phyloP scores from a whole-genome alignment of 2,888 invertebrate species.

The Camponotus fellah region DNA sequence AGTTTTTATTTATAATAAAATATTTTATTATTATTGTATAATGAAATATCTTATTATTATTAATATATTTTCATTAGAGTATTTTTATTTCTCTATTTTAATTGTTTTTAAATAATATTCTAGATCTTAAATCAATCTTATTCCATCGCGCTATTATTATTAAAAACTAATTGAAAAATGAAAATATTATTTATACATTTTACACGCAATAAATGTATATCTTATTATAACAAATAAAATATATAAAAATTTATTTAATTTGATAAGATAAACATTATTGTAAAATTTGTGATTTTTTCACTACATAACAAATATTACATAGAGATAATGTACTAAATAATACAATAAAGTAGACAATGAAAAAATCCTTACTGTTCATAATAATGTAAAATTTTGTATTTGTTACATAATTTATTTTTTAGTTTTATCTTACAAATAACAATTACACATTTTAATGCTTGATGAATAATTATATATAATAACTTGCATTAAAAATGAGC shows the following conservation, averaged over 20 bases:
- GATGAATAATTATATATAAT: too few relatives aligned
- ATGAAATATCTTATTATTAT: neutral
- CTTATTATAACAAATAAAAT: neutral
- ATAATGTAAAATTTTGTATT: neutral
- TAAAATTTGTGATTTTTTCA: neutral
- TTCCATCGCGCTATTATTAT: conserved; percentile 70
- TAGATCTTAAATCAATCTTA: conserved; percentile 76
- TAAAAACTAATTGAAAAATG: conserved; percentile 48
- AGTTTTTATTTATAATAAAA: conserved; percentile 34
- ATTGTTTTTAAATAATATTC: conserved; percentile 40
- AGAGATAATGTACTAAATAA: neutral
- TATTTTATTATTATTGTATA: neutral
- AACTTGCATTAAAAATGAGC: neutral
- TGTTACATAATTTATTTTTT: neutral
- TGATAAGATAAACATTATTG: neutral
- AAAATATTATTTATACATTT: neutral
- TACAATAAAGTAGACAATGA: neutral
- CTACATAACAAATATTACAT: neutral
- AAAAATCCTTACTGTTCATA: neutral
- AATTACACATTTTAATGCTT: too few relatives aligned
- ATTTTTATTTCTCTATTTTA: neutral
- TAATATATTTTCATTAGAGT: neutral
- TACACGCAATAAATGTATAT: neutral
- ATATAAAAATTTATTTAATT: neutral
- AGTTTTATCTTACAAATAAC: neutral